These are phyloP conservation scores for Physella acuta DNA, from an alignment of 1,140 invertebrate genomes.

Conservation along the genomic window DNA sequence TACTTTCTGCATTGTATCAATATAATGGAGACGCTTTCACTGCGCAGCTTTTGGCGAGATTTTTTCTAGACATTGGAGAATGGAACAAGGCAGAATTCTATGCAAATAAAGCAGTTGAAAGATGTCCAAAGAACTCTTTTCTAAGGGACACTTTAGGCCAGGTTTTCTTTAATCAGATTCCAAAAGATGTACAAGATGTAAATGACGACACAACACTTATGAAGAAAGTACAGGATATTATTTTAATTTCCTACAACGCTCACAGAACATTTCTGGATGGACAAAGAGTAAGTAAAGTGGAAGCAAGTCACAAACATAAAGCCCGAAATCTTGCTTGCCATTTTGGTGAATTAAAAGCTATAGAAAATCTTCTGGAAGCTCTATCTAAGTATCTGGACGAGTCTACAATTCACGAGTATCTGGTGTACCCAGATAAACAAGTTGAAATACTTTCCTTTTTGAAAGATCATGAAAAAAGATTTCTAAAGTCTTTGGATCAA, in stretches of 20 bases:
- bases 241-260: conserved; percentile 23
- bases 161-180: conserved; percentile 31
- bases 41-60: conserved; percentile 35
- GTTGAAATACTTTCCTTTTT: conserved; percentile 9
- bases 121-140: conserved; percentile 32
- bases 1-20: conserved; percentile 27
- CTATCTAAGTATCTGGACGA: conserved; percentile 11
- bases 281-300: conserved; percentile 31
- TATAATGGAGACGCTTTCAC: conserved; percentile 35
- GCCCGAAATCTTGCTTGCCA: conserved; percentile 32
- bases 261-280: conserved; percentile 33
- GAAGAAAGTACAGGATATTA: conserved; percentile 21
- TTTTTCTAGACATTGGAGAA: conserved; percentile 34
- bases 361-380: conserved; percentile 20
- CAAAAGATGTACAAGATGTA: conserved; percentile 4
- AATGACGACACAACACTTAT: no score
- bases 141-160: conserved; percentile 39
- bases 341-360: conserved; percentile 31
- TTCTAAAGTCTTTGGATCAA: conserved; percentile 22
- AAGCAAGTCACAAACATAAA: conserved; percentile 10
- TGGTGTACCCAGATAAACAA: conserved; percentile 15
- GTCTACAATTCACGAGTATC: conserved; percentile 24
- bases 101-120: conserved; percentile 29
- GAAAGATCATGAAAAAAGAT: conserved; percentile 8
- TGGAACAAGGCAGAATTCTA: conserved; percentile 32